phyloP scores from a whole-genome alignment of 2,113 vertebrate genomes.

The Fregata magnificens region DNA sequence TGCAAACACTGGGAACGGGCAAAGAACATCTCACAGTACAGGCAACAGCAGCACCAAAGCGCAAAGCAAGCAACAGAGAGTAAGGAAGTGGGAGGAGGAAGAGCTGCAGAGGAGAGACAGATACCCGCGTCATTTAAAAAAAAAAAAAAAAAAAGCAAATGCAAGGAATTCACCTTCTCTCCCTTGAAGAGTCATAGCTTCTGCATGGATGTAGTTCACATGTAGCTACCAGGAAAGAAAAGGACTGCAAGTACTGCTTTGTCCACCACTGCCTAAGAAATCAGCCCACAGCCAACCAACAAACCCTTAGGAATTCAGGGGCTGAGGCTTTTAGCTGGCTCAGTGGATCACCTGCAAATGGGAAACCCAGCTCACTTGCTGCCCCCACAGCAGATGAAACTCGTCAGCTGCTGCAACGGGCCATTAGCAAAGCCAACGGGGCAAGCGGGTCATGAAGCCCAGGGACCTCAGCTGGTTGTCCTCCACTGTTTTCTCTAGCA shows the following conservation, averaged over 20 bases:
- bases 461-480: background rate
- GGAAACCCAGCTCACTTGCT: background rate
- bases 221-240: rapidly evolving
- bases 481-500: background rate
- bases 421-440: rapidly evolving
- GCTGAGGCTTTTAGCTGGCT: background rate
- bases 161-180: background rate
- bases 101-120: background rate
- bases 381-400: background rate
- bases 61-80: background rate
- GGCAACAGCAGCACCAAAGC: background rate
- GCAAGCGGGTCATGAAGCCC: background rate
- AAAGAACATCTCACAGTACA: background rate
- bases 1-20: rapidly evolving
- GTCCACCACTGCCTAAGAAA: rapidly evolving
- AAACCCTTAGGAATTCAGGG: rapidly evolving
- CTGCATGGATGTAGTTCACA: rapidly evolving
- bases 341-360: background rate
- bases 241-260: rapidly evolving
- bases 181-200: background rate
- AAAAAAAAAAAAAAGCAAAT: background rate
- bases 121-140: rapidly evolving
- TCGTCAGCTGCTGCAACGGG: rapidly evolving
- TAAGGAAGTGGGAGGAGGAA: rapidly evolving
- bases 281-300: rapidly evolving